Conservation (phyloP, 2,113 vertebrate genomes). For the Coptodon bakossiorum region DNA sequence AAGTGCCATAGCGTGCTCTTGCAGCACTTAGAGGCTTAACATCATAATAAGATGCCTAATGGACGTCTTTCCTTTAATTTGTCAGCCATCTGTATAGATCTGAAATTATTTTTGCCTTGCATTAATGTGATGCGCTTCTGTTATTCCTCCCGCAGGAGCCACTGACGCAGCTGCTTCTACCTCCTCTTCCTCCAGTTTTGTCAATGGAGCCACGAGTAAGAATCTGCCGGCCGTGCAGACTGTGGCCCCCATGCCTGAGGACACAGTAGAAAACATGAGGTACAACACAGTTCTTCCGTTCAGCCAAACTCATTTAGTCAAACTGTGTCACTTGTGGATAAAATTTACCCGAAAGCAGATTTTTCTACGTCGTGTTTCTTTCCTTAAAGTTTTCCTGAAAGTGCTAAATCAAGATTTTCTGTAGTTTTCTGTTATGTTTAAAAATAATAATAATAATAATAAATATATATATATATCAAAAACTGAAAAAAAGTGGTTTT, state of each 20-base stretch:
- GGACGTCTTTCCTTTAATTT: background rate
- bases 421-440: background rate
- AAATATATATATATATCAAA: background rate
- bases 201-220: slow-evolving; percentile 96
- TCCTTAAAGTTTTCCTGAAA: background rate
- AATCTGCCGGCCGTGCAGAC: slow-evolving; percentile 96
- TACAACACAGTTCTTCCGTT: slow-evolving; percentile 28
- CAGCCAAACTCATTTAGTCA: background rate
- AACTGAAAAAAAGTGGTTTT: background rate
- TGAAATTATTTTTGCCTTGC: background rate
- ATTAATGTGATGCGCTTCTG: background rate
- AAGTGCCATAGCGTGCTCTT: background rate
- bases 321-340: background rate
- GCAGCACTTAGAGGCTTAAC: background rate
- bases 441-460: too few relatives aligned
- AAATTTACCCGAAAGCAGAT: background rate
- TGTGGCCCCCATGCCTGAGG: slow-evolving; percentile 94
- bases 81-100: background rate
- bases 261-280: slow-evolving; percentile 96
- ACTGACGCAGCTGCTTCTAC: slow-evolving; percentile 79
- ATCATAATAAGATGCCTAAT: background rate
- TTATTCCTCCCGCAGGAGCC: slow-evolving; percentile 76
- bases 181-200: slow-evolving; percentile 91
- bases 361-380: background rate
- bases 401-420: background rate